Evolutionary conservation across 2,113 vertebrate genomes (phyloP), one percentile per base, ranked within the genome.

Genomic region (Junco hyemalis): DNA sequence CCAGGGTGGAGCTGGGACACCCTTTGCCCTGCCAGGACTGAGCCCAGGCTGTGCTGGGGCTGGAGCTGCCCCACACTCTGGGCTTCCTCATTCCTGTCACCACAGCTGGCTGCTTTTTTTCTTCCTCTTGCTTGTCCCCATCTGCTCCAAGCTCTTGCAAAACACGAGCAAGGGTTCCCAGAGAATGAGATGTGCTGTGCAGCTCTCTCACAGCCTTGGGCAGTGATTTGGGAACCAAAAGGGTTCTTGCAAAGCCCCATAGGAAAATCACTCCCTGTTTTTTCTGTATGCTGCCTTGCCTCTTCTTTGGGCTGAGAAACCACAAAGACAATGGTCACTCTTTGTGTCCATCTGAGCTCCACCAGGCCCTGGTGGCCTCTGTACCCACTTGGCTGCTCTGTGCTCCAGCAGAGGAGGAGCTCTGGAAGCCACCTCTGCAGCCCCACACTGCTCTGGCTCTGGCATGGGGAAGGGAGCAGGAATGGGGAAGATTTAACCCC

Each of bases 31-130:
- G 73, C 48, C 63, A 64, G 78, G 25, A 73, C 23, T 0, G 4
- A 88, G 42, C 47, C 33, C 91, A 50, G 36, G 56, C 57, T 82
- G 61, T 68, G 66, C 57, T 8, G 8, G 64, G 17, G 40, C 40
- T 28, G 5, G 47, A 93, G 81, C 63, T 91, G 81, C 61, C 74
- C 86, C 4, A 1, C 7, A 50, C 9, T 61, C 24, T 1, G 57
- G 38, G 61, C 82, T 95, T 95, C 93, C 82, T 95, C 79, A 31
- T 92, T 95, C 86, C 45, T 9, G 4, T 50, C 72, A 84, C 45
- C 3, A 0, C 25, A 18, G 48, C 24, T 72, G 53, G 19, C 42
- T 3, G 8, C 54, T 45, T 56, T 35, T 1, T 1, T 33, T 22
- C 66, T 96, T 94, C 81, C 78, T 93, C 90, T 84, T 84, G 51